phyloP scores from a whole-genome alignment of 2,888 invertebrate species.

The Amiota mariae region DNA sequence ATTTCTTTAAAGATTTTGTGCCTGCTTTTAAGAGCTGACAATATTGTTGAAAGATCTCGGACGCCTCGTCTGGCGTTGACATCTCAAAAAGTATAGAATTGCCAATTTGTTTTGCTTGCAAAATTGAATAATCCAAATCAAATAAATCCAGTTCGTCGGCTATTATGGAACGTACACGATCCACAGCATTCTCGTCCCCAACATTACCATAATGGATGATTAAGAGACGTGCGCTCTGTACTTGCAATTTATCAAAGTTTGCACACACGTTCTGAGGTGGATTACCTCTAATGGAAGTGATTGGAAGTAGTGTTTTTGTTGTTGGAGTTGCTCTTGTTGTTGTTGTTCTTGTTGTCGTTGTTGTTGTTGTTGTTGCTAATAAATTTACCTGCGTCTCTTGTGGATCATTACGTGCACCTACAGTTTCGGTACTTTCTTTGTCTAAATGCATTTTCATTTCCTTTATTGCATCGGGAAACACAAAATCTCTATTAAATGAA shows the following conservation, averaged over 20 bases:
- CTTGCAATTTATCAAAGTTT: neutral
- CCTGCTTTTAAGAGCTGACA: neutral
- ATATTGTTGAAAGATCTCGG: constrained; percentile 1
- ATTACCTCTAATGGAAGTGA: no score
- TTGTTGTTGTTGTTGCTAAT: neutral
- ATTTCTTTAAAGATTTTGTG: neutral
- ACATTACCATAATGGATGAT: neutral
- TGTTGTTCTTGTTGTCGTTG: neutral
- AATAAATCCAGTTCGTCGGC: constrained; percentile 9
- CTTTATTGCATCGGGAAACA: neutral
- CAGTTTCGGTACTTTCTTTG: neutral
- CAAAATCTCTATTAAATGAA: neutral
- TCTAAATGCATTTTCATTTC: neutral
- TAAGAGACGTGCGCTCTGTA: neutral
- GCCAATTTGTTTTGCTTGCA: neutral
- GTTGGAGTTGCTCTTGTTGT: neutral
- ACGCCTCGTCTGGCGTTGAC: constrained; percentile 5
- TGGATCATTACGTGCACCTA: neutral
- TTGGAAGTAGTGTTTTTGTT: neutral
- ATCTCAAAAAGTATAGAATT: constrained; percentile 13
- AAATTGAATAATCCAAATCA: constrained; percentile 13
- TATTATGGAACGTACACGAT: constrained; percentile 13
- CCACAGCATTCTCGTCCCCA: constrained; percentile 5
- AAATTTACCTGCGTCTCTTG: neutral
- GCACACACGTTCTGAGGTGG: neutral